A percentile compares a stretch with the other conserved stretches of the same genome.
Evolutionary conservation across 30 jellyfish, hydroid and myxozoan species (phyloP).

Genomic region (Turritopsis dohrnii): DNA sequence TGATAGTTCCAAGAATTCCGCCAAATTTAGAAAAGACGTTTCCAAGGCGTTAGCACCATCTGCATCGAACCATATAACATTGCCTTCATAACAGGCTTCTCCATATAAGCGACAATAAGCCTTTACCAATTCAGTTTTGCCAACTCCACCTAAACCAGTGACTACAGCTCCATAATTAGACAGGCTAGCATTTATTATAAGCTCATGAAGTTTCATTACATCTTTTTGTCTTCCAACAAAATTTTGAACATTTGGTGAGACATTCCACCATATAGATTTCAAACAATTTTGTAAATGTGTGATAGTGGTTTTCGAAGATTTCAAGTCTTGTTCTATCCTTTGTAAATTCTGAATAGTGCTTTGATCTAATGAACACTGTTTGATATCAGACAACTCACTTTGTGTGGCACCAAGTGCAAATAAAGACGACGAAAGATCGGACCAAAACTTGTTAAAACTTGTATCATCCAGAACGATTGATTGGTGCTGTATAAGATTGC

Average conservation of each 20-base stretch:
- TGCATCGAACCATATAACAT: slow-evolving; percentile 52
- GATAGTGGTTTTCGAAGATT: not conserved
- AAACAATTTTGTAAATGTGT: slow-evolving; percentile 3
- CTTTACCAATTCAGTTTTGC: slow-evolving; percentile 49
- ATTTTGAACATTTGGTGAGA: slow-evolving; percentile 7
- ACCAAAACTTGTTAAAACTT: not conserved
- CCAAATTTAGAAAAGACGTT: slow-evolving; percentile 34
- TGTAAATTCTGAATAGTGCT: slow-evolving; percentile 5
- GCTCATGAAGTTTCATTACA: not conserved
- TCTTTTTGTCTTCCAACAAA: slow-evolving; percentile 4
- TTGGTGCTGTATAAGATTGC: slow-evolving; percentile 2
- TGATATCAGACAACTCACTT: not conserved
- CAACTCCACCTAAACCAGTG: slow-evolving; percentile 66
- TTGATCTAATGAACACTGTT: not conserved
- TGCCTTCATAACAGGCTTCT: slow-evolving; percentile 26
- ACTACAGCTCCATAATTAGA: slow-evolving; percentile 20
- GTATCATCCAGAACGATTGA: not conserved
- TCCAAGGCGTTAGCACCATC: slow-evolving; percentile 35
- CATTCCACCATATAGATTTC: slow-evolving; percentile 11
- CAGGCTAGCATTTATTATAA: not conserved
- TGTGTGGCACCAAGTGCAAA: not conserved
- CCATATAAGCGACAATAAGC: slow-evolving; percentile 38
- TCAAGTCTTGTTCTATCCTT: not conserved
- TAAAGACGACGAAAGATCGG: not conserved
- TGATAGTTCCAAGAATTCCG: slow-evolving; percentile 33